Evolutionary conservation across 2,888 invertebrate genomes (phyloP).

Genomic region (Torymus texanus): DNA sequence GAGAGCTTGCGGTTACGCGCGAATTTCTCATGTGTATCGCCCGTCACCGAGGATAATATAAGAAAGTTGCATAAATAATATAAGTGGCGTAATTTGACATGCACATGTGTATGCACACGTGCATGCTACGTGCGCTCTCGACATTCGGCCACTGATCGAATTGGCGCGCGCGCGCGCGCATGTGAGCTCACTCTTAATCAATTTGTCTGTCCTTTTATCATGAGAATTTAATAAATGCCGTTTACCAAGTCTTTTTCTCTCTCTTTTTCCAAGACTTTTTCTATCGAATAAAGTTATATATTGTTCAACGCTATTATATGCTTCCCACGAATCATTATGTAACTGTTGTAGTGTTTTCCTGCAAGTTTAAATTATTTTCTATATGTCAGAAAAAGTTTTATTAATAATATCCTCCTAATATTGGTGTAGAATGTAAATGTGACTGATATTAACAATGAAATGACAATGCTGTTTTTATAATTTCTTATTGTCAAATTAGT

Average conservation of each 20-base stretch:
- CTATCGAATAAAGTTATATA: slow-evolving; percentile 19
- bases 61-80: slow-evolving; percentile 41
- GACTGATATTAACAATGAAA: too few species aligned
- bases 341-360: too few species aligned
- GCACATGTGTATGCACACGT: background rate
- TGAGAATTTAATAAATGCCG: slow-evolving; percentile 21
- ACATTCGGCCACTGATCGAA: background rate
- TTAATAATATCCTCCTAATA: too few species aligned
- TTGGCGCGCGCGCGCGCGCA: slow-evolving; percentile 4
- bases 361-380: too few species aligned
- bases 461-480: too few species aligned
- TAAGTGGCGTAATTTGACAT: slow-evolving; percentile 23
- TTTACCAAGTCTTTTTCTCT: slow-evolving; percentile 10
- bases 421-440: background rate
- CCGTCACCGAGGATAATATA: slow-evolving; percentile 3
- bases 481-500: too few species aligned
- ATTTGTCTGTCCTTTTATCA: slow-evolving; percentile 5
- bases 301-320: background rate
- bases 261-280: background rate
- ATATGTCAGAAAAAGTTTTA: too few species aligned
- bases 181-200: slow-evolving; percentile 16
- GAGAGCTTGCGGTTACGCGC: background rate
- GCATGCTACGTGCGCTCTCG: background rate
- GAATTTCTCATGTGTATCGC: slow-evolving; percentile 1
- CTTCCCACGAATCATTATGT: too few species aligned